Evolutionary conservation across 2,113 vertebrate genomes (phyloP).

Genomic region (Pteruthius melanotis): DNA sequence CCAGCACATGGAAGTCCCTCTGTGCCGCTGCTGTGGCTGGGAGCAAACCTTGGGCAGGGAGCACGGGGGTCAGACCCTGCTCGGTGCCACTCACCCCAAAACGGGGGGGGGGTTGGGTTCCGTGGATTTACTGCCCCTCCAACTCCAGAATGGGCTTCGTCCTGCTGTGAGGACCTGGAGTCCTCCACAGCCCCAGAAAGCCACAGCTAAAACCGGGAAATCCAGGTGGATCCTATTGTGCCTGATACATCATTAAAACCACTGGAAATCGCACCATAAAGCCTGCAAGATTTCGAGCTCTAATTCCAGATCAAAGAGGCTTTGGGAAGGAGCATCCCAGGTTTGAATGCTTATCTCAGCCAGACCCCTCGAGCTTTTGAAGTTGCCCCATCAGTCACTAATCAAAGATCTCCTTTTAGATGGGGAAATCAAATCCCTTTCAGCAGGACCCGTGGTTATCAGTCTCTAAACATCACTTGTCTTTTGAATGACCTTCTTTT

Average conservation of each 20-base stretch:
- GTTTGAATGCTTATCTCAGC: slow-evolving; percentile 59
- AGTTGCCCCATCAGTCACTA: slow-evolving; percentile 60
- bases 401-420: slow-evolving; percentile 61
- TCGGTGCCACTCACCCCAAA: neutral
- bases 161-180: neutral
- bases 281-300: slow-evolving; percentile 18
- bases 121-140: neutral
- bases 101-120: fast-evolving
- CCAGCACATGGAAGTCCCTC: neutral
- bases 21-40: fast-evolving
- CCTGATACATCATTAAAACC: slow-evolving; percentile 13
- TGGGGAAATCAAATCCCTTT: slow-evolving; percentile 53
- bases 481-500: slow-evolving; percentile 27
- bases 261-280: slow-evolving; percentile 6
- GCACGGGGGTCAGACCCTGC: neutral
- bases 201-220: neutral
- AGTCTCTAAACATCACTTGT: slow-evolving; percentile 49
- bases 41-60: neutral
- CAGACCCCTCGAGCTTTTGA: slow-evolving; percentile 47
- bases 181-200: neutral
- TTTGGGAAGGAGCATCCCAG: slow-evolving; percentile 39
- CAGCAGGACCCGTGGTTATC: slow-evolving; percentile 42
- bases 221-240: slow-evolving; percentile 32
- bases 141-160: fast-evolving
- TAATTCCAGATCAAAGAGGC: slow-evolving; percentile 65